These are phyloP conservation scores for Gymnobelideus leadbeateri DNA, from an alignment of 2,113 vertebrate species.

Conservation along the genomic window DNA sequence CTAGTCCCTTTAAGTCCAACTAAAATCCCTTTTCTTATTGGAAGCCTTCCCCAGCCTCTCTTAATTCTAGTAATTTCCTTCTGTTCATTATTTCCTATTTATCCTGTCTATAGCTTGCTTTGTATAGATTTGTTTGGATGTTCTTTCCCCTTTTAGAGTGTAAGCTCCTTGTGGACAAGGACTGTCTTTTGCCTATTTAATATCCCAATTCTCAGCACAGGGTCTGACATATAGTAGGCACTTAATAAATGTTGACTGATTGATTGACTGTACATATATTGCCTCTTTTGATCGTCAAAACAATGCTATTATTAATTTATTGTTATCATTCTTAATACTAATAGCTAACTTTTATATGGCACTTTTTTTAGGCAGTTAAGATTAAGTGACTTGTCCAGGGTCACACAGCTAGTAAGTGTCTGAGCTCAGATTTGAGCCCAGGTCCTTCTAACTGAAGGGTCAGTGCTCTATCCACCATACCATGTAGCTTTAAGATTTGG, in stretches of 20 bases:
- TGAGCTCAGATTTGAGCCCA: neutral
- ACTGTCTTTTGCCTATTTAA: neutral
- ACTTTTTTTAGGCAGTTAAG: too few species aligned
- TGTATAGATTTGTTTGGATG: neutral
- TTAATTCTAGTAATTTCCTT: neutral
- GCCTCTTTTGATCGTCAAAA: neutral
- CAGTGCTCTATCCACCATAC: too few species aligned
- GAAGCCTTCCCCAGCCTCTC: neutral
- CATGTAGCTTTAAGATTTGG: neutral
- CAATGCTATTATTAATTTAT: neutral
- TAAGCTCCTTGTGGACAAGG: neutral
- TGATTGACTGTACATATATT: neutral
- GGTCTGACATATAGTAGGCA: neutral
- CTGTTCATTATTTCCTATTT: neutral
- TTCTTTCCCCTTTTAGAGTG: neutral
- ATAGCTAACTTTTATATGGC: neutral
- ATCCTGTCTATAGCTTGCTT: neutral
- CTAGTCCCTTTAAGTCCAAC: neutral
- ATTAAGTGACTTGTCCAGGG: neutral
- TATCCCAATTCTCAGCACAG: neutral
- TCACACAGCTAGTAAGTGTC: neutral
- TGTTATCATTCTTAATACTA: neutral
- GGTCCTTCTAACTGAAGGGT: neutral
- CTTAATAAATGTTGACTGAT: neutral
- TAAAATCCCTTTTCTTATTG: neutral